A percentile compares a stretch with the other conserved stretches of the same genome.
Evolutionary conservation across 1,140 invertebrate species (phyloP).

Genomic region (Drosophila nebulosa): DNA sequence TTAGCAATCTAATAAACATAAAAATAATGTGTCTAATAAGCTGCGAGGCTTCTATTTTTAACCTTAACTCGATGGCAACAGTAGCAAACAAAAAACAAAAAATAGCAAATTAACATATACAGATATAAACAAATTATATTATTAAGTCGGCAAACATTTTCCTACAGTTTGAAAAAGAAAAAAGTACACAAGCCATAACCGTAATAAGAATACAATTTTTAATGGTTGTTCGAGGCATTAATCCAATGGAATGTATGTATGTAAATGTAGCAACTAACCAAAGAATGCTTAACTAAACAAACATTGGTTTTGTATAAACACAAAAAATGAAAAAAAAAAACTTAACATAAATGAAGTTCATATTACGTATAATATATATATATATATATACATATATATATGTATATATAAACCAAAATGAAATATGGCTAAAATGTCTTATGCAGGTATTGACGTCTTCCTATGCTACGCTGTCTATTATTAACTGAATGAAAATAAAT

Average conservation of each 20-base stretch:
- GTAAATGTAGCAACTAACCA: slow-evolving; percentile 20
- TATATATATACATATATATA: slow-evolving; percentile 8
- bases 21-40: slow-evolving; percentile 46
- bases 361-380: no score
- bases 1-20: slow-evolving; percentile 46
- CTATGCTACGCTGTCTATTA: slow-evolving; percentile 82
- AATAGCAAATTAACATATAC: slow-evolving; percentile 11
- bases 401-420: slow-evolving; percentile 3
- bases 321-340: slow-evolving; percentile 26
- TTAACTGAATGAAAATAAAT: slow-evolving; percentile 76
- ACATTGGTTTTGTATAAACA: slow-evolving; percentile 55
- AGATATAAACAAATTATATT: slow-evolving; percentile 15
- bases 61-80: slow-evolving; percentile 37
- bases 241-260: slow-evolving; percentile 9
- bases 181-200: slow-evolving; percentile 33
- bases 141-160: slow-evolving; percentile 66
- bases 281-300: slow-evolving; percentile 52
- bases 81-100: slow-evolving; percentile 34
- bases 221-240: slow-evolving; percentile 56
- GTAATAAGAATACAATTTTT: slow-evolving; percentile 48
- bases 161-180: slow-evolving; percentile 48
- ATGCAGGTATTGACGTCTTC: slow-evolving; percentile 82
- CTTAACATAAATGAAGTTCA: slow-evolving; percentile 67
- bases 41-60: slow-evolving; percentile 58
- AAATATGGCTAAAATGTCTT: slow-evolving; percentile 81